Conservation (phyloP, 92 coral and sea anemone species). For the Diadumene lineata region DNA sequence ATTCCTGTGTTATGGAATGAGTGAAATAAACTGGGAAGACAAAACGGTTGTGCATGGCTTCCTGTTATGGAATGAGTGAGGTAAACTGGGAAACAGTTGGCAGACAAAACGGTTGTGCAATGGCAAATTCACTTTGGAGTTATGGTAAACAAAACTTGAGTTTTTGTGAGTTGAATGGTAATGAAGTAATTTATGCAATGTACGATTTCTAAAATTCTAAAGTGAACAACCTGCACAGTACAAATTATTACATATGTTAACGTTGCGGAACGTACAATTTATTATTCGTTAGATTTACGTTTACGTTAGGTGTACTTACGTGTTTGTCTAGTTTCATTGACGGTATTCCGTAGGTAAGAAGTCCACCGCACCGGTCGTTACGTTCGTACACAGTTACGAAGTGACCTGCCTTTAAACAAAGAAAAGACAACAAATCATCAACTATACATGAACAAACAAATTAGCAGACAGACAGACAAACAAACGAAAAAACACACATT, state of each 20-base stretch:
- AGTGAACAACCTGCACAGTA: too few relatives aligned
- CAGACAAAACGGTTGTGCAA: too few relatives aligned
- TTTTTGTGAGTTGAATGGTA: neutral
- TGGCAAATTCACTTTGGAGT: neutral
- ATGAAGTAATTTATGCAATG: too few relatives aligned
- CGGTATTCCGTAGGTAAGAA: constrained; percentile 94
- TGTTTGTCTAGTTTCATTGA: constrained; percentile 92
- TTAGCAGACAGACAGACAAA: too few relatives aligned
- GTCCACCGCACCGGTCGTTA: constrained; percentile 93
- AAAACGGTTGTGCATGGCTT: too few relatives aligned
- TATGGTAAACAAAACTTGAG: neutral
- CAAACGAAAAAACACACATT: too few relatives aligned
- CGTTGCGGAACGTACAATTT: neutral
- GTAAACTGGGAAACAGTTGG: neutral
- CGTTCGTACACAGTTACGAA: constrained; percentile 89
- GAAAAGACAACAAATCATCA: neutral
- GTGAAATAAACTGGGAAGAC: neutral
- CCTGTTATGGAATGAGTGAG: neutral
- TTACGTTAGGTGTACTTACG: constrained; percentile 48
- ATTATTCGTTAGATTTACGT: neutral
- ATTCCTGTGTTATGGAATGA: neutral
- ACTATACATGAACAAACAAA: neutral
- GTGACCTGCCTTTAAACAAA: constrained; percentile 80
- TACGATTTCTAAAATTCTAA: too few relatives aligned
- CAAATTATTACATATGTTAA: too few relatives aligned